Base-by-base conservation (phyloP, 2,888 invertebrate species). In the Cosmia trapezina region DNA sequence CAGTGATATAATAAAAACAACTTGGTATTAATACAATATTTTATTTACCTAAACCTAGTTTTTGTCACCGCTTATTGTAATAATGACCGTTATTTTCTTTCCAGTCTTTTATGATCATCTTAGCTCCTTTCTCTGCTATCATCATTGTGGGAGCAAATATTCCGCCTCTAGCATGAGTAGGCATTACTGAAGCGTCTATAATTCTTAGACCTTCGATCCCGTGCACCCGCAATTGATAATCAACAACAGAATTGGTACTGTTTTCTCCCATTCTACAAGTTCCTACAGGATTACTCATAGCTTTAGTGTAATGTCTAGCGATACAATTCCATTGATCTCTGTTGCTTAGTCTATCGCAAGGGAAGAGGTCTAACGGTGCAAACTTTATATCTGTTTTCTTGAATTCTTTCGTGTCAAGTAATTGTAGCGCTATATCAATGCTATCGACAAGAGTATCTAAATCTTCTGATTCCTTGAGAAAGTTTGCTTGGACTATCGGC, bases 311-410 rank as follows among this genome's bases (percentile, higher is more conserved):
- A 89, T 96, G 96, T 78, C 95, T 91, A 3, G 95, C 93, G 73
- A 96, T 93, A 87, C 96, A 96, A 74, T 95, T 96, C 96, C 96
- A 96, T 75, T 95, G 96, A 82, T 96, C 95, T 88, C 96, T 93
- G 79, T 94, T 95, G 60, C 86, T 92, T 63, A 96, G 82, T 78
- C 93, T 91, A 77, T 96, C 95, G 82, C 96, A 96, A 17, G 96
- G 96, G 59, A 95, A 96, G 49, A 95, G 87, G 84, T 96, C 96
- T 69, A 96, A 83, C 0, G 96, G 94, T 56, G 96, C 95, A 83
- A 96, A 90, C 81, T 94, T 95, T 12, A 96, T 91, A 67, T 95
- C 96, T 56, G 93, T 90, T 80, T 93, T 94, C 77, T 95, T 96
- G 85, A 96, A 90, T 86, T 95, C 95, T 83, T 93, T 95, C 11